A percentile compares a stretch with the other conserved stretches of the same genome.
phyloP scores from a whole-genome alignment of 1,140 invertebrate species.

The Drosophila eugracilis region DNA sequence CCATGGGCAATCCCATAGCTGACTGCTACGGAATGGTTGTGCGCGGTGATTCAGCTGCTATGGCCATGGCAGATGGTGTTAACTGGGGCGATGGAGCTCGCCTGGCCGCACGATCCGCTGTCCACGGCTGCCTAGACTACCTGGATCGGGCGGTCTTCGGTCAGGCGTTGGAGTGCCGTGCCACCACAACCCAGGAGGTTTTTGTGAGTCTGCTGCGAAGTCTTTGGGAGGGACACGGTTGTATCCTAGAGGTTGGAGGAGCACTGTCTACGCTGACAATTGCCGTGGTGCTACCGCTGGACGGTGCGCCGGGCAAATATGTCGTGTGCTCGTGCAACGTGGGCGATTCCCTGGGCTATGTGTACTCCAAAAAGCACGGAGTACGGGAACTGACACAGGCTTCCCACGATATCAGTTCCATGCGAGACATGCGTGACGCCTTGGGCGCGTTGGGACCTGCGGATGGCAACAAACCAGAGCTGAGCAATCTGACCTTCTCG shows the following conservation, averaged over 20 bases:
- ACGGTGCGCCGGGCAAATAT: constrained; percentile 86
- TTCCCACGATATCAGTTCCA: constrained; percentile 95
- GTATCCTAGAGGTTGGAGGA: constrained; percentile 94
- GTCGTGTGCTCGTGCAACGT: constrained; percentile 96
- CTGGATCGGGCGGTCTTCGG: constrained; percentile 92
- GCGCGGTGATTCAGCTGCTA: constrained; percentile 91
- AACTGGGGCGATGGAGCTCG: constrained; percentile 97
- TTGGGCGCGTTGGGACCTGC: constrained; percentile 95
- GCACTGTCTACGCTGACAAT: constrained; percentile 94
- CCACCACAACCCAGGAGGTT: constrained; percentile 87
- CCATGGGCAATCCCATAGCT: constrained; percentile 95
- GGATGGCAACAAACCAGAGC: constrained; percentile 94
- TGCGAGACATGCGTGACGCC: constrained; percentile 96
- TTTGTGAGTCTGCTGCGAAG: constrained; percentile 92
- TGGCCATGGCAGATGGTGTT: constrained; percentile 96
- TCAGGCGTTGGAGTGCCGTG: constrained; percentile 63
- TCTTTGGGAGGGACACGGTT: constrained; percentile 94
- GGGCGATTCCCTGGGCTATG: constrained; percentile 95
- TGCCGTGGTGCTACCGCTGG: constrained; percentile 90
- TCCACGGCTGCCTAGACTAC: constrained; percentile 94
- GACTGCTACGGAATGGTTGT: constrained; percentile 95
- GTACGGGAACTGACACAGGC: constrained; percentile 91
- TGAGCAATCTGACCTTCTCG: constrained; percentile 95
- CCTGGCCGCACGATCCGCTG: constrained; percentile 94
- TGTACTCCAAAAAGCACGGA: constrained; percentile 92